Conservation (phyloP, 2,113 vertebrate species). For the Malaclemys terrapin region DNA sequence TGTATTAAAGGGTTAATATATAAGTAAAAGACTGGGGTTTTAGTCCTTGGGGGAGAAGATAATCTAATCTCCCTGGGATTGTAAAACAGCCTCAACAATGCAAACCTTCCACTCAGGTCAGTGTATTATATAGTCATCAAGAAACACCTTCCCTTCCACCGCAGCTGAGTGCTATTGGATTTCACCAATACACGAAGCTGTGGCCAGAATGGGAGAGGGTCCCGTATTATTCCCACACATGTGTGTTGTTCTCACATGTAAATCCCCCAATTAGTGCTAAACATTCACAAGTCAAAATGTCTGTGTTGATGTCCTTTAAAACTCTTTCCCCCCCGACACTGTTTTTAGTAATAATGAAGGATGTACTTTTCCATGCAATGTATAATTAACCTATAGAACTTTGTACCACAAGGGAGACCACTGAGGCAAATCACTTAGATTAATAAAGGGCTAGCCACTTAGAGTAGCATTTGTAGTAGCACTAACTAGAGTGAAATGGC, state of each 20-base stretch:
- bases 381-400: neutral
- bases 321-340: slow-evolving; percentile 18
- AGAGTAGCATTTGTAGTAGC: neutral
- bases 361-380: slow-evolving; percentile 1
- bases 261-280: neutral
- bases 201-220: neutral
- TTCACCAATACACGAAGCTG: fast-evolving
- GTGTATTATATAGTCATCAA: neutral
- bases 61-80: fast-evolving
- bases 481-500: slow-evolving; percentile 23
- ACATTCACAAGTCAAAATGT: neutral
- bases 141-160: neutral
- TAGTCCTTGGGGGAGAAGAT: neutral
- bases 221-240: neutral
- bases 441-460: slow-evolving; percentile 7
- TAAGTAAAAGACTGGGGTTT: neutral
- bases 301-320: neutral
- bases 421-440: neutral
- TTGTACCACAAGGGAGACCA: neutral
- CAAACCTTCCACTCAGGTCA: fast-evolving
- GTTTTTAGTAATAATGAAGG: slow-evolving; percentile 24
- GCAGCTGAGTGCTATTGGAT: neutral
- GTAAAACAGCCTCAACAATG: fast-evolving
- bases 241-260: neutral
- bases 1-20: slow-evolving; percentile 31